Conservation (phyloP, 2,888 invertebrate species). For the Torymus texanus region DNA sequence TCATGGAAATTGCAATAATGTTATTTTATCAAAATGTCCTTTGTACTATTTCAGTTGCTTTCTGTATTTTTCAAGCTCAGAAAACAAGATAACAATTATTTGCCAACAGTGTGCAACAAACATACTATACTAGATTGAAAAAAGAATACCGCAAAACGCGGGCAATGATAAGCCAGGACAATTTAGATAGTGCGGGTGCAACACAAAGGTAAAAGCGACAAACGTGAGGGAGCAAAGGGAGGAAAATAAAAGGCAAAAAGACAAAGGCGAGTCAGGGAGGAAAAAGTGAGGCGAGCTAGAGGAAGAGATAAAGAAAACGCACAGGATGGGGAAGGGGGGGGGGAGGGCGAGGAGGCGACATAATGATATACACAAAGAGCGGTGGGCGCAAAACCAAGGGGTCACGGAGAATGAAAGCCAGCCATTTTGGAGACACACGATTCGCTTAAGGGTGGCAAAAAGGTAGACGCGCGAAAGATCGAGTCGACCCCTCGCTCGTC, state of each 20-base stretch:
- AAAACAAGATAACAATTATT: slow-evolving; percentile 11
- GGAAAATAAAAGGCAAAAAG: slow-evolving; percentile 34
- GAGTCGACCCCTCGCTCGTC: slow-evolving; percentile 11
- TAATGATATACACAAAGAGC: not conserved
- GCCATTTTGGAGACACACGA: slow-evolving; percentile 58
- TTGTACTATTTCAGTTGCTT: no score
- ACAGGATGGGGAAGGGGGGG: not conserved
- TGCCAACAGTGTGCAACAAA: not conserved
- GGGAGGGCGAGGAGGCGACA: not conserved
- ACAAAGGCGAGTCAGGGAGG: not conserved
- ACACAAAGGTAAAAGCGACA: slow-evolving; percentile 23
- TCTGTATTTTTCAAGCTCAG: not conserved
- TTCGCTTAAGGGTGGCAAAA: slow-evolving; percentile 59
- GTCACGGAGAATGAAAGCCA: slow-evolving; percentile 23
- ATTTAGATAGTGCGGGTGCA: slow-evolving; percentile 39
- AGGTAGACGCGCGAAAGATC: slow-evolving; percentile 26
- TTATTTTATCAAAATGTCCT: no score
- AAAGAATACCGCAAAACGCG: slow-evolving; percentile 14
- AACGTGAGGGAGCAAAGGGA: slow-evolving; percentile 3
- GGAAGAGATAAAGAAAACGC: not conserved
- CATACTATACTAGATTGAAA: not conserved
- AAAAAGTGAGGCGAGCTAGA: slow-evolving; percentile 8
- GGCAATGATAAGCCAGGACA: slow-evolving; percentile 37
- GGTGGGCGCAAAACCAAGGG: not conserved
- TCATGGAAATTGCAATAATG: no score